Percentiles rank a stretch among this genome's conserved stretches.
Evolutionary conservation across 2,113 vertebrate genomes (phyloP).

Genomic region (Channa argus): DNA sequence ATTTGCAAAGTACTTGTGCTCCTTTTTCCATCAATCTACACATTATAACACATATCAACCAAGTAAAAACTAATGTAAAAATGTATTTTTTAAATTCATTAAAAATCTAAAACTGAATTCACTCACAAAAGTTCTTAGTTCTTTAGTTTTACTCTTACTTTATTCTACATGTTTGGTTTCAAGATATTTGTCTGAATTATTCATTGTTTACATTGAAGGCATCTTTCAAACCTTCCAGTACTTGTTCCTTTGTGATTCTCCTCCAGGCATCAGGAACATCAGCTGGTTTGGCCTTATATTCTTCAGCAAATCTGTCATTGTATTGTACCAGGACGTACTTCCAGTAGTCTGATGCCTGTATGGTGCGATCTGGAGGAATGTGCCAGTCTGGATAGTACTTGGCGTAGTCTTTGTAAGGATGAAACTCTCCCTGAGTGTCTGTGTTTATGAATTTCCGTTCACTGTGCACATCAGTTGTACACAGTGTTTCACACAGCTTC

Average conservation of each 20-base stretch:
- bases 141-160: too few species aligned
- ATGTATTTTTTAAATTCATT: too few species aligned
- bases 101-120: too few species aligned
- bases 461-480: slow-evolving; percentile 58
- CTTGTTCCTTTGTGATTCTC: slow-evolving; percentile 43
- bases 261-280: slow-evolving; percentile 61
- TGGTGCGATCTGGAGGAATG: slow-evolving; percentile 71
- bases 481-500: slow-evolving; percentile 42
- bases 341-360: slow-evolving; percentile 75
- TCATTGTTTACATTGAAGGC: slow-evolving; percentile 28
- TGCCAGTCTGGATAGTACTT: slow-evolving; percentile 72
- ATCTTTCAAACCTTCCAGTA: slow-evolving; percentile 46
- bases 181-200: background rate
- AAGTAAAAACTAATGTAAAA: too few species aligned
- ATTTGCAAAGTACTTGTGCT: too few species aligned
- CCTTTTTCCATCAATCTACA: too few species aligned
- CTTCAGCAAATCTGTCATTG: slow-evolving; percentile 65
- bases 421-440: rapidly evolving
- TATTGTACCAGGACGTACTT: slow-evolving; percentile 68
- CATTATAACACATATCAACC: too few species aligned
- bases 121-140: too few species aligned
- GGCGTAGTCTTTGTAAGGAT: slow-evolving; percentile 65
- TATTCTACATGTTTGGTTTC: background rate
- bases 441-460: rapidly evolving
- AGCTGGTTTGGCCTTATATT: slow-evolving; percentile 39